These are phyloP conservation scores for Leptoteleia sp. DNA, from an alignment of 1,140 invertebrate species.

Conservation along the genomic window DNA sequence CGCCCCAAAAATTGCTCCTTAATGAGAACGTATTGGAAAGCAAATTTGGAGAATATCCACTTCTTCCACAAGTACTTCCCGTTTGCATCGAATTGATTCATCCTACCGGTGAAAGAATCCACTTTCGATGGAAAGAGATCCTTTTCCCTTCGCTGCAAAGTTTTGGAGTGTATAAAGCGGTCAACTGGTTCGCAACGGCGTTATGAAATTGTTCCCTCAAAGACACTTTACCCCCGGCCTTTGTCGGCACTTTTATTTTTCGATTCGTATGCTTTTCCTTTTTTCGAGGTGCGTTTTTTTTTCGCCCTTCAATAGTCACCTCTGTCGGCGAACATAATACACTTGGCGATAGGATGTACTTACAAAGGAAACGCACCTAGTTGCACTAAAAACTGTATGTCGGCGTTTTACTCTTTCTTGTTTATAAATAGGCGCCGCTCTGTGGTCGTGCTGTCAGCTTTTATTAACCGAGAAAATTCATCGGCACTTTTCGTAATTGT, in stretches of 20 bases:
- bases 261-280: conserved; percentile 21
- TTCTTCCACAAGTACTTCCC: no score
- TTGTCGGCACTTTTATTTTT: conserved; percentile 22
- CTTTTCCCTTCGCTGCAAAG: no score
- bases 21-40: conserved; percentile 14
- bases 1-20: conserved; percentile 54
- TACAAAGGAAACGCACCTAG: conserved; percentile 17
- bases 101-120: no score
- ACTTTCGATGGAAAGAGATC: no score
- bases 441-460: no score
- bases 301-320: conserved; percentile 9
- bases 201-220: conserved; percentile 50
- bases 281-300: conserved; percentile 18
- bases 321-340: conserved; percentile 10
- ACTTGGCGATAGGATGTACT: not conserved
- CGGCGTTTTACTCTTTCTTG: not conserved
- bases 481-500: not conserved
- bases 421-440: conserved; percentile 4
- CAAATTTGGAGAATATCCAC: no score
- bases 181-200: conserved; percentile 8
- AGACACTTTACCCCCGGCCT: conserved; percentile 33
- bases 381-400: not conserved
- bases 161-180: conserved; percentile 25
- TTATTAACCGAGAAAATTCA: conserved; percentile 3
- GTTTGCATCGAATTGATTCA: no score